phyloP scores from a whole-genome alignment of 2,888 invertebrate species.

The Exephanes ischioxanthus region DNA sequence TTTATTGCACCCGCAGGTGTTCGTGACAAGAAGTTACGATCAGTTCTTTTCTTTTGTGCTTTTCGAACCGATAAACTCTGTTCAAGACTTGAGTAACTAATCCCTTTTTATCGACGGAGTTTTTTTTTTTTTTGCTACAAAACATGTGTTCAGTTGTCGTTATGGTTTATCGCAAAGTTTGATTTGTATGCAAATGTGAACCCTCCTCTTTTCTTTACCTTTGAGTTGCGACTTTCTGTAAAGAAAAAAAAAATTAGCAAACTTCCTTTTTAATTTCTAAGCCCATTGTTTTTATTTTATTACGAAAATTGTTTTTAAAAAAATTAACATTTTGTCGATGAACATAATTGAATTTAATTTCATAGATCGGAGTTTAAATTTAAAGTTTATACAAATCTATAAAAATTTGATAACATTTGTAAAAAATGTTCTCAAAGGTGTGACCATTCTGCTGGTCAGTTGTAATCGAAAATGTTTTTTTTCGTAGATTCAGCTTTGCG shows the following conservation, averaged over 20 bases:
- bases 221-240: neutral
- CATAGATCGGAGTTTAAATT: too few relatives aligned
- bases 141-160: neutral
- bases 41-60: neutral
- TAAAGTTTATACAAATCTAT: too few relatives aligned
- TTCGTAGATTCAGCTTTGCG: neutral
- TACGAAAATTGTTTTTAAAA: too few relatives aligned
- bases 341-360: too few relatives aligned
- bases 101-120: neutral
- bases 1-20: constrained; percentile 25
- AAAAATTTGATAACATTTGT: neutral
- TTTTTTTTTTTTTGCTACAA: neutral
- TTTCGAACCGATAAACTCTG: neutral
- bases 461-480: neutral
- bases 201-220: neutral
- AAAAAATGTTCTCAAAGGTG: neutral
- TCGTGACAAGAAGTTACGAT: neutral
- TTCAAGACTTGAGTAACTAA: neutral
- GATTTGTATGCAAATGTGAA: neutral
- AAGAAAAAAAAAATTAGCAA: neutral
- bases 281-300: too few relatives aligned
- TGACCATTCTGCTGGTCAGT: neutral
- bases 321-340: too few relatives aligned
- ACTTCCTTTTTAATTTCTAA: constrained; percentile 1
- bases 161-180: neutral